phyloP scores from a whole-genome alignment of 2,888 invertebrate genomes.

The Steromphala cineraria region DNA sequence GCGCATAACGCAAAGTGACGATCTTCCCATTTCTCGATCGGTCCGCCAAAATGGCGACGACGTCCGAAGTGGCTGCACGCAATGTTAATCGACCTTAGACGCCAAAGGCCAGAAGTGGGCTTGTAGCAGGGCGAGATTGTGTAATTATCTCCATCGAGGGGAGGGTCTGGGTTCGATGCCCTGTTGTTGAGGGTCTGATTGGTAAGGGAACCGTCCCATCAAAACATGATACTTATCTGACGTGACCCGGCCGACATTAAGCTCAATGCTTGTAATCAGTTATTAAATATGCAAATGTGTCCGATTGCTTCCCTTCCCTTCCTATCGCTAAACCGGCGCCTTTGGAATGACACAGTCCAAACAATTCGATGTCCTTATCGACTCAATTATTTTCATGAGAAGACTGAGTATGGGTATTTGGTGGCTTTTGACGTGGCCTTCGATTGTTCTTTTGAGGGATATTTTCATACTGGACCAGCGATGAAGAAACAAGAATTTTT shows the following conservation, averaged over 20 bases:
- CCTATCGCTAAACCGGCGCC: not conserved
- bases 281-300: constrained; percentile 21
- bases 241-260: not conserved
- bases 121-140: not conserved
- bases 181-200: not conserved
- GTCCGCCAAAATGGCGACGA: constrained; percentile 15
- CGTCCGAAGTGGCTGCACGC: not conserved
- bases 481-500: too few relatives aligned
- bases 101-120: constrained; percentile 6
- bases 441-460: too few relatives aligned
- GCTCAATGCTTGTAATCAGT: constrained; percentile 9
- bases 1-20: not conserved
- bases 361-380: constrained; percentile 15
- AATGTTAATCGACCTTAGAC: constrained; percentile 17
- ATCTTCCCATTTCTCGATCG: not conserved
- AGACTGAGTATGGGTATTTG: not conserved
- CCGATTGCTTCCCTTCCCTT: not conserved
- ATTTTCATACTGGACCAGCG: too few relatives aligned
- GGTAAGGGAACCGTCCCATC: constrained; percentile 8
- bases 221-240: constrained; percentile 18
- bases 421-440: too few relatives aligned
- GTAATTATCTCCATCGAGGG: constrained; percentile 15
- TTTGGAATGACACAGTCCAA: not conserved
- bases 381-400: constrained; percentile 3
- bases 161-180: not conserved